Base-by-base conservation (phyloP, 2,888 invertebrate genomes). In the Catocala nupta region DNA sequence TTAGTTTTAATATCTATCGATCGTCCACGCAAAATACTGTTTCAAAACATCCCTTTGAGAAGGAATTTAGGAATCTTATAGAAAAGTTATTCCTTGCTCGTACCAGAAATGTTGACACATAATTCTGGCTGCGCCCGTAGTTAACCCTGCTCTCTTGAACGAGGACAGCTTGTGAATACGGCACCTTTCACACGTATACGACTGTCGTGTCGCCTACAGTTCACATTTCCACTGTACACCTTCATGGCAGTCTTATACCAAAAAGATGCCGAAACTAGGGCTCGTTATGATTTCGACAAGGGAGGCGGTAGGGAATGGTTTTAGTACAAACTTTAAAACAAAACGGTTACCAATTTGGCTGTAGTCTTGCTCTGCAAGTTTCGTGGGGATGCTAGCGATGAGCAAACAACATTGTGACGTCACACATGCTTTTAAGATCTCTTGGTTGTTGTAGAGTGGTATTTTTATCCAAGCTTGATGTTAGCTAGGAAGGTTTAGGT, bases 291-390 rank as follows among this genome's bases (percentile, higher is more conserved):
- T 70, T 77, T 76, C 68, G 74, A 81, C 75, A 74, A 81, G 87
- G 89, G 87, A 86, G 89, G 90, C 81, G 90, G 87, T 88, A 85
- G 81, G 82, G 84, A 80, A 84, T 71, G 75, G 78, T 81, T 77
- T 81, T 87, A 87, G 87, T 87, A 87, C 87, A 87, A 86, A 86
- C 76, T 78, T 77, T 47, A 65, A 7, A 75, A 77, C 68, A 69
- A 73, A 74, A 72, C 67, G 55, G 77, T 77, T 77, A 77, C 90
- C 87, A 82, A 84, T 86, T 85, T 82, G 90, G 88, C 90, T 90
- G 87, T 90, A 89, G 87, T 79, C 68, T 77, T 79, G 70, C 70
- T 77, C 68, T 70, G 75, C 70, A 72, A 75, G 73, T 68, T 59
- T 45, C 12, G 68, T 71, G 75, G 78, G 76, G 71, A 69, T 43